Evolutionary conservation across 2,113 vertebrate genomes (phyloP).

Genomic region (Ciconia stormi): DNA sequence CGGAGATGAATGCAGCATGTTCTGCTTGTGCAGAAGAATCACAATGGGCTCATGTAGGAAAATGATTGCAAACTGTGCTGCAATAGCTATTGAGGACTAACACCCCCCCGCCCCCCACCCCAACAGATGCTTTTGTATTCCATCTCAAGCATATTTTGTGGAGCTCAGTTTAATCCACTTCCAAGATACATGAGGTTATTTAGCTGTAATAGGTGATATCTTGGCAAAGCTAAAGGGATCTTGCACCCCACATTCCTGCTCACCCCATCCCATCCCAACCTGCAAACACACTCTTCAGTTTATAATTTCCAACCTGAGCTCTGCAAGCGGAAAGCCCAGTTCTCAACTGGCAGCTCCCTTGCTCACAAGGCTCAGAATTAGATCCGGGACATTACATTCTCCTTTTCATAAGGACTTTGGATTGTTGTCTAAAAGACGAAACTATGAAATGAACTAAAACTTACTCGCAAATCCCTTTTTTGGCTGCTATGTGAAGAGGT

Average conservation of each 20-base stretch:
- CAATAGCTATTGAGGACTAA: background rate
- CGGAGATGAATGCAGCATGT: background rate
- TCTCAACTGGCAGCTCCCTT: background rate
- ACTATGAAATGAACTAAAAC: conserved; percentile 19
- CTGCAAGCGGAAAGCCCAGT: background rate
- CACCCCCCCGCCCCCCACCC: rapidly evolving
- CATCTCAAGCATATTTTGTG: background rate
- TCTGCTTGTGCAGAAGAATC: background rate
- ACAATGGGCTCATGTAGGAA: background rate
- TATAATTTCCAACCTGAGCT: background rate
- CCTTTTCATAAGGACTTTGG: background rate
- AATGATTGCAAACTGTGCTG: background rate
- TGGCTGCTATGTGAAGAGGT: conserved; percentile 88
- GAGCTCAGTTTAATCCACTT: background rate
- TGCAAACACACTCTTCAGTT: background rate
- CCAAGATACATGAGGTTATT: background rate
- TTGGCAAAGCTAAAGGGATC: background rate
- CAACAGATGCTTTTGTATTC: background rate
- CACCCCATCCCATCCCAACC: background rate
- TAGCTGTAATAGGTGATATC: background rate
- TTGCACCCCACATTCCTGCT: background rate
- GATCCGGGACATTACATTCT: background rate
- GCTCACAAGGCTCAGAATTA: background rate
- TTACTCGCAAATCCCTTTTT: conserved; percentile 85
- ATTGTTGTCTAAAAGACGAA: background rate